Percentiles rank a stretch among this genome's conserved stretches.
Evolutionary conservation across 2,888 invertebrate species (phyloP).

Genomic region (Papilio gigon): DNA sequence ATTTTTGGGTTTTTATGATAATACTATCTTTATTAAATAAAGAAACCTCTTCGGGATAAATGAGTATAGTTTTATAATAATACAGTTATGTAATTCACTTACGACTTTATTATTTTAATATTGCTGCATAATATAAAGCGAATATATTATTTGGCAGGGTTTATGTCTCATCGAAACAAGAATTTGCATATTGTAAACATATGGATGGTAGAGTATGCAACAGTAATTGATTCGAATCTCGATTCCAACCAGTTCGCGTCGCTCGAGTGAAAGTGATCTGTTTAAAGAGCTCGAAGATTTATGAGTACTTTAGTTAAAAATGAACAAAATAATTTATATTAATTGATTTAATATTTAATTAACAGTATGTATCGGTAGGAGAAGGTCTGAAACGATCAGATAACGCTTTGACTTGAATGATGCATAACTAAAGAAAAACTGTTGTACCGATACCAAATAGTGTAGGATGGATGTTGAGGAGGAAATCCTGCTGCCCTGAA

Average conservation of each 20-base stretch:
- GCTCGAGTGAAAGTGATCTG: slow-evolving; percentile 62
- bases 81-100: not conserved
- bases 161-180: not conserved
- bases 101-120: not conserved
- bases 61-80: not conserved
- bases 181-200: slow-evolving; percentile 12
- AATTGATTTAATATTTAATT: slow-evolving; percentile 50
- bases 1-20: not conserved
- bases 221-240: slow-evolving; percentile 53
- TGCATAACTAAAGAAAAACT: no score
- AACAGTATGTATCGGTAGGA: not conserved
- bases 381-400: no score
- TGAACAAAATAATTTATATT: slow-evolving; percentile 55
- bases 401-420: no score
- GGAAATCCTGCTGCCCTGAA: no score
- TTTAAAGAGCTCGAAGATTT: slow-evolving; percentile 57
- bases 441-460: no score
- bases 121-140: not conserved
- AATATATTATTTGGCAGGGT: slow-evolving; percentile 1
- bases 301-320: slow-evolving; percentile 54
- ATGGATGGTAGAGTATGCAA: slow-evolving; percentile 41
- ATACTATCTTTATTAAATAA: no score
- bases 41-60: not conserved
- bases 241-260: slow-evolving; percentile 55
- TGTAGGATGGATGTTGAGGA: no score